phyloP scores from a whole-genome alignment of 2,113 vertebrate species.

The Rhea pennata region DNA sequence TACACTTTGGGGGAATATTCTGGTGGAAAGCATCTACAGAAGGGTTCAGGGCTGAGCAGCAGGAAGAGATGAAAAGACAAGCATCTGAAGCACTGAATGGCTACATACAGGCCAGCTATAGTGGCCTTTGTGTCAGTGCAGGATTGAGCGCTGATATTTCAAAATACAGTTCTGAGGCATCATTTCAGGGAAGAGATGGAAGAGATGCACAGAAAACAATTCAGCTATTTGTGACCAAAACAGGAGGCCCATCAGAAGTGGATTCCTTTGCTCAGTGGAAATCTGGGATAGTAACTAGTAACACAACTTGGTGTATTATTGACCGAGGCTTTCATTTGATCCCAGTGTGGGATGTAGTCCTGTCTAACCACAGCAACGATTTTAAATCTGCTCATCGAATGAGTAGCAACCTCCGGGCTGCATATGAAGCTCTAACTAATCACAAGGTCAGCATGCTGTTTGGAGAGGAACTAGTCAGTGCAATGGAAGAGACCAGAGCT shows the following conservation, averaged over 20 bases:
- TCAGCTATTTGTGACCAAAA: slow-evolving; percentile 18
- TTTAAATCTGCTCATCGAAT: slow-evolving; percentile 28
- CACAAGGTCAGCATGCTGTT: neutral
- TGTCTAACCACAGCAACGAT: slow-evolving; percentile 33
- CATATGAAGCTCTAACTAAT: neutral
- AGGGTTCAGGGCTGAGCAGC: slow-evolving; percentile 32
- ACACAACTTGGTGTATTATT: slow-evolving; percentile 63
- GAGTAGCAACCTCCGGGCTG: slow-evolving; percentile 9
- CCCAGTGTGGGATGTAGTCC: slow-evolving; percentile 68
- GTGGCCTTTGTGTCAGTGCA: accelerated
- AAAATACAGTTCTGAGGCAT: neutral
- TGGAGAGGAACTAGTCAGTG: slow-evolving; percentile 20
- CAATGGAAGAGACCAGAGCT: neutral
- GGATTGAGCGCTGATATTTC: accelerated
- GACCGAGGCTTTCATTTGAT: slow-evolving; percentile 49
- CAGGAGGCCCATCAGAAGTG: slow-evolving; percentile 58
- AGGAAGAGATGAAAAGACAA: slow-evolving; percentile 24
- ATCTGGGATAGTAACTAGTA: slow-evolving; percentile 29
- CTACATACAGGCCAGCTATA: neutral
- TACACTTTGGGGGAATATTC: slow-evolving; percentile 77
- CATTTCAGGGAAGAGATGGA: neutral
- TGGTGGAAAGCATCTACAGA: slow-evolving; percentile 67
- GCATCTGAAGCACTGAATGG: neutral
- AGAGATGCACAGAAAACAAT: neutral
- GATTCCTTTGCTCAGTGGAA: slow-evolving; percentile 67